These are phyloP conservation scores for Okamejei kenojei DNA, from an alignment of 2,797 vertebrate species.

Conservation along the genomic window DNA sequence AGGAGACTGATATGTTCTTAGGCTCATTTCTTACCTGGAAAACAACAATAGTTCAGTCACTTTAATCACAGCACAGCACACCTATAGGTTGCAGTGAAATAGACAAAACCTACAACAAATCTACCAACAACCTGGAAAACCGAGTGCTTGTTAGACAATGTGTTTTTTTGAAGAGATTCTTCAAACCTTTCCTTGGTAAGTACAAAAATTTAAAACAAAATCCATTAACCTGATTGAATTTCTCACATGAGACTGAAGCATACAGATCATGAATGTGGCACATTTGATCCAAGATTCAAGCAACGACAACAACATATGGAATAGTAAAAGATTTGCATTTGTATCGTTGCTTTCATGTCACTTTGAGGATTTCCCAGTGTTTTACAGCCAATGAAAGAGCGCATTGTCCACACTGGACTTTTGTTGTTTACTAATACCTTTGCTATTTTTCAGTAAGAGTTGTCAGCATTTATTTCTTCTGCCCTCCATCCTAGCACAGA, in stretches of 20 bases:
- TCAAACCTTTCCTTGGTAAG: background rate
- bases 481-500: too few relatives aligned
- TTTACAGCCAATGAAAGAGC: too few relatives aligned
- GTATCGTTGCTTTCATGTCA: too few relatives aligned
- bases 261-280: background rate
- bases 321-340: too few relatives aligned
- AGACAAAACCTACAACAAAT: background rate
- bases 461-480: too few relatives aligned
- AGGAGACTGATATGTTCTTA: slow-evolving; percentile 72
- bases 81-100: background rate
- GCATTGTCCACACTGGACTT: too few relatives aligned
- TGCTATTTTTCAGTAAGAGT: too few relatives aligned
- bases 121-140: background rate
- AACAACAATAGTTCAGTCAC: slow-evolving; percentile 20
- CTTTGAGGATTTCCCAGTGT: too few relatives aligned
- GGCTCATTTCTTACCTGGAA: slow-evolving; percentile 90
- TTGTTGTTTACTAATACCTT: too few relatives aligned
- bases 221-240: background rate
- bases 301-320: background rate
- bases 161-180: background rate
- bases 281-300: background rate
- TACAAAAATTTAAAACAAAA: background rate
- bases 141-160: background rate
- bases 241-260: background rate
- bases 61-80: background rate